Percentiles rank a stretch among this genome's conserved stretches.
phyloP scores from a whole-genome alignment of 2,113 vertebrate genomes.

The Mormyrus lacerda region DNA sequence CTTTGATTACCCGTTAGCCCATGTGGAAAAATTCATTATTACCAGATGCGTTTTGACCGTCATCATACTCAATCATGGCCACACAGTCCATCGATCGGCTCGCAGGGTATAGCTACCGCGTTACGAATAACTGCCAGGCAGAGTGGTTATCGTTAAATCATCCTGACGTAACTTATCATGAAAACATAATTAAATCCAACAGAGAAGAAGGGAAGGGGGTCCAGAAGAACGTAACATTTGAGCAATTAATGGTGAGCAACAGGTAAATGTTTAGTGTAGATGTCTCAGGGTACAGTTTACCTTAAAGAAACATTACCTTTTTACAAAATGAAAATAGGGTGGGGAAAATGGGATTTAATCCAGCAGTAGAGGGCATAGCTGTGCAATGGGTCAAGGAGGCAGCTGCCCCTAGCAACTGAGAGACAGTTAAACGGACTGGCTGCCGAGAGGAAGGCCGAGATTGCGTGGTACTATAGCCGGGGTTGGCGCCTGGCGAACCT shows the following conservation, averaged over 20 bases:
- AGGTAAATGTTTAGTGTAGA: neutral
- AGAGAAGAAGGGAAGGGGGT: neutral
- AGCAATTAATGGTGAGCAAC: neutral
- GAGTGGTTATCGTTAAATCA: neutral
- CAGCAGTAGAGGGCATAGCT: neutral
- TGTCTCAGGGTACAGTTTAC: neutral
- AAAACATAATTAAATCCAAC: neutral
- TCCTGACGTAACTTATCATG: neutral
- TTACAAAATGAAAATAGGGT: neutral
- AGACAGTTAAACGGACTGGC: neutral
- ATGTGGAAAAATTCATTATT: conserved; percentile 4
- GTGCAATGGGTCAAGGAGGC: neutral
- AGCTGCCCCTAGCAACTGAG: neutral
- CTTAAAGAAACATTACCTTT: neutral
- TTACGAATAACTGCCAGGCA: neutral
- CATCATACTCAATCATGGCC: neutral
- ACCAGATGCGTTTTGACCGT: neutral
- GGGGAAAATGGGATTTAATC: neutral
- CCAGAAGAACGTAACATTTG: neutral
- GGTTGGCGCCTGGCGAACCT: neutral
- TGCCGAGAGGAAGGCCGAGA: neutral
- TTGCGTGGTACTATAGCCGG: neutral
- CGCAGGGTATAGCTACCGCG: neutral
- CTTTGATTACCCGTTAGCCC: neutral
- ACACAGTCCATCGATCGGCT: neutral